Conservation (phyloP, 2,113 vertebrate species). For the Rhinopomastus cyanomelas region DNA sequence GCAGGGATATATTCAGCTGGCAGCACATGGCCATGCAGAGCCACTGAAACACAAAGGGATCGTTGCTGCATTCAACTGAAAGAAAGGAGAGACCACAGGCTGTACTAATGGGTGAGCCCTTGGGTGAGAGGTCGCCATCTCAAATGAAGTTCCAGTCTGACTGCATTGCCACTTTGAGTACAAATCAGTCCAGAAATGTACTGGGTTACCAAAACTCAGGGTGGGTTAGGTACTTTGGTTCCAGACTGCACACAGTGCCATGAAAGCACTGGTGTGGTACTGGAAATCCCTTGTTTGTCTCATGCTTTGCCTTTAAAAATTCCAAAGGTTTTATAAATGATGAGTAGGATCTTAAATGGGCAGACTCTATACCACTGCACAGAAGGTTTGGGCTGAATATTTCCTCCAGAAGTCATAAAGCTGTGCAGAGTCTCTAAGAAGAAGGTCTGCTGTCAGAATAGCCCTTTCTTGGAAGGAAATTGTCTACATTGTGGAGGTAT, state of each 20-base stretch:
- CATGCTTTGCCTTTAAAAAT: not conserved
- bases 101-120: not conserved
- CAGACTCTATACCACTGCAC: not conserved
- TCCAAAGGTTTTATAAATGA: not conserved
- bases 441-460: not conserved
- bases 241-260: not conserved
- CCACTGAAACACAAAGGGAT: not conserved
- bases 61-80: not conserved
- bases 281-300: not conserved
- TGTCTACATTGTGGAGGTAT: not conserved
- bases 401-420: not conserved
- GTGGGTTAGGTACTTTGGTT: fast-evolving
- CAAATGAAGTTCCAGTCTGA: not conserved
- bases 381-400: not conserved
- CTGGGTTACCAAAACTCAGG: not conserved
- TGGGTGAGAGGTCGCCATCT: not conserved
- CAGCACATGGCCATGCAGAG: not conserved
- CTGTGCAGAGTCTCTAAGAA: not conserved
- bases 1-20: not conserved
- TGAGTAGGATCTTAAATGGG: not conserved
- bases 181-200: not conserved
- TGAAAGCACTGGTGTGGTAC: not conserved
- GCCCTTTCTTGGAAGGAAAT: not conserved
- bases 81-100: not conserved
- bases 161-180: not conserved